Evolutionary conservation across 2,797 vertebrate genomes (phyloP), one percentile per base, ranked within the genome.

Genomic region (Antennarius maculatus): DNA sequence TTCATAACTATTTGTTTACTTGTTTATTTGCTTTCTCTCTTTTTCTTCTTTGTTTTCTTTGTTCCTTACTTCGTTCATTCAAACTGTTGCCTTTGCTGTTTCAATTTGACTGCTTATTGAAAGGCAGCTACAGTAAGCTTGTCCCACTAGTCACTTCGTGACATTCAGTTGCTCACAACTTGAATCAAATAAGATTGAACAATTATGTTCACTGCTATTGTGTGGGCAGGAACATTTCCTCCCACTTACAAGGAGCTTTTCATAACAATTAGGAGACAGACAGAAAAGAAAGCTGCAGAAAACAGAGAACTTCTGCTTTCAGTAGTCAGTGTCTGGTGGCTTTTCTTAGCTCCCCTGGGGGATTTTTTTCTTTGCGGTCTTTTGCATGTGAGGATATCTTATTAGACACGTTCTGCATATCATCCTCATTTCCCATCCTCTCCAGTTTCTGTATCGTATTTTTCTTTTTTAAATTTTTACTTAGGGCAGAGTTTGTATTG

Each of bases 391-490:
- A 42, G 7, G 31, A 28, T 41, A 17, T 61, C 65, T 82, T 82
- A 79, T 86, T 77, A 74, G 54, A 64, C 53, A 62, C 72, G 69
- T 82, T 72, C 79, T 46, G 64, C 18, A 29, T 57, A 27, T 61
- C 57, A 48, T 71, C 52, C 43, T 67, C 52, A 72, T 76, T 71
- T 54, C 27, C 71, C 59, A 62, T 67, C 31, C 41, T 34, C 55
- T 73, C 31, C 70, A 79, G 84, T 79, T 76, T 61, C 56, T 85
- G 49, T 88, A 86, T 81, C n/a, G n/a, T n/a, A n/a, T n/a, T n/a
- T n/a, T 79, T 54, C 59, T 64, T 66, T 74, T 61, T n/a, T n/a
- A n/a, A n/a, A 23, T 23, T 23, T 23, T 23, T 57, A 50, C 79
- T 66, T 34, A 68, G 59, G 39, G 55, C 54, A 51, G 51, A 46